Percentiles rank a stretch among this genome's conserved stretches.
Evolutionary conservation across 2,888 invertebrate species (phyloP).

Genomic region (Cenopis cana): DNA sequence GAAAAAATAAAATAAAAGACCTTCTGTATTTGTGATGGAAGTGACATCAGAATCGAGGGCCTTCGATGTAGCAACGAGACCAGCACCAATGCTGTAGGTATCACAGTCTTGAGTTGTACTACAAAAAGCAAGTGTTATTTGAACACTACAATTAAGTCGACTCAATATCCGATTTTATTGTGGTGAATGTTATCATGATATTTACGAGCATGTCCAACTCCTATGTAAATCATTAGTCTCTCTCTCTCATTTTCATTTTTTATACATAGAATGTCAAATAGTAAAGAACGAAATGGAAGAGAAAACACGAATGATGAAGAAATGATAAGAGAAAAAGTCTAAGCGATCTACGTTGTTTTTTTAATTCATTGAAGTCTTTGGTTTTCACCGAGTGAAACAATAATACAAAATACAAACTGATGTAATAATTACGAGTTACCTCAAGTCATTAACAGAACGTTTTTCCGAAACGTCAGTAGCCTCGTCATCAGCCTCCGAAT

Average conservation of each 20-base stretch:
- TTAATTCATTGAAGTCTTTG: not conserved
- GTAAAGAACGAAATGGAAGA: no score
- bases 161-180: no score
- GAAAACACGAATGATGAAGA: no score
- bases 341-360: not conserved
- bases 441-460: not conserved
- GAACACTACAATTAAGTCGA: no score
- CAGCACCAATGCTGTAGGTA: not conserved
- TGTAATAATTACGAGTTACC: slow-evolving; percentile 3
- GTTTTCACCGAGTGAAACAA: not conserved
- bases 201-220: no score
- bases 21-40: not conserved
- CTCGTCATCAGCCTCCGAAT: not conserved
- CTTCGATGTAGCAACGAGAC: not conserved
- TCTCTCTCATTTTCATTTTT: no score
- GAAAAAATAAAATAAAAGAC: not conserved
- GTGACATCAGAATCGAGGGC: slow-evolving; percentile 6
- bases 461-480: slow-evolving; percentile 4
- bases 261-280: no score
- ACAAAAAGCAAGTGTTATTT: not conserved
- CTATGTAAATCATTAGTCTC: no score
- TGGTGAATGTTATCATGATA: no score
- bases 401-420: not conserved
- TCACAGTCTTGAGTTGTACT: slow-evolving; percentile 11
- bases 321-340: not conserved